Percentiles rank a stretch among this genome's conserved stretches.
Conservation (phyloP, 2,888 invertebrate species). For the Teleogryllus oceanicus region DNA sequence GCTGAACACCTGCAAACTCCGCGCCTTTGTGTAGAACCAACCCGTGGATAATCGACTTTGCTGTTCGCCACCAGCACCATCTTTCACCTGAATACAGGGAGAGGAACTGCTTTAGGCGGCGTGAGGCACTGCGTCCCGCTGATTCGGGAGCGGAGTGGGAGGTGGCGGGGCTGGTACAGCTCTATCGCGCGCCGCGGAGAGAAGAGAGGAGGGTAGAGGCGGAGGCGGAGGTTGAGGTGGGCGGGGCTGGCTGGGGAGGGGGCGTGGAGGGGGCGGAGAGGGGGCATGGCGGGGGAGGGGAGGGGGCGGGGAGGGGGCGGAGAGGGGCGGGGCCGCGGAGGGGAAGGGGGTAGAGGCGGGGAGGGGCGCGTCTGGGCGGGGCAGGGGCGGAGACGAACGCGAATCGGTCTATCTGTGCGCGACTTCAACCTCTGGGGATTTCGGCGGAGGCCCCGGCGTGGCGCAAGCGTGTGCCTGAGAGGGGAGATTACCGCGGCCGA, state of each 20-base stretch:
- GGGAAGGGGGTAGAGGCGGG: background rate
- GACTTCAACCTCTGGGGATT: background rate
- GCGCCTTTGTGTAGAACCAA: constrained; percentile 18
- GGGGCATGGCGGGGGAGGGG: background rate
- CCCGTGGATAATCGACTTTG: constrained; percentile 18
- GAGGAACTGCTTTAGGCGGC: background rate
- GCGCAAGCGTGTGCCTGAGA: background rate
- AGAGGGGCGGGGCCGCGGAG: background rate
- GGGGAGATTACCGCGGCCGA: background rate
- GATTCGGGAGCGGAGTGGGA: background rate
- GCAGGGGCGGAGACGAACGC: background rate
- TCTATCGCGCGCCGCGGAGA: background rate
- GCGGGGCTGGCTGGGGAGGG: background rate
- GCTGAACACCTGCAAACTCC: constrained; percentile 10
- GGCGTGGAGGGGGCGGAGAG: background rate
- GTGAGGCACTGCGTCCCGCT: background rate
- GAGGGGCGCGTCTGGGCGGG: no score
- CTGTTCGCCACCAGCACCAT: background rate
- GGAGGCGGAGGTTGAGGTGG: background rate
- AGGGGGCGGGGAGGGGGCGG: background rate
- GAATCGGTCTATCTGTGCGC: background rate
- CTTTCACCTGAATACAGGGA: constrained; percentile 18
- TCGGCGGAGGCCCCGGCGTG: background rate
- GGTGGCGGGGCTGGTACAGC: background rate
- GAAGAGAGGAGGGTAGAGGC: background rate